Percentiles rank a stretch among this genome's conserved stretches.
phyloP scores from a whole-genome alignment of 2,113 vertebrate genomes.

The Centrocercus urophasianus region DNA sequence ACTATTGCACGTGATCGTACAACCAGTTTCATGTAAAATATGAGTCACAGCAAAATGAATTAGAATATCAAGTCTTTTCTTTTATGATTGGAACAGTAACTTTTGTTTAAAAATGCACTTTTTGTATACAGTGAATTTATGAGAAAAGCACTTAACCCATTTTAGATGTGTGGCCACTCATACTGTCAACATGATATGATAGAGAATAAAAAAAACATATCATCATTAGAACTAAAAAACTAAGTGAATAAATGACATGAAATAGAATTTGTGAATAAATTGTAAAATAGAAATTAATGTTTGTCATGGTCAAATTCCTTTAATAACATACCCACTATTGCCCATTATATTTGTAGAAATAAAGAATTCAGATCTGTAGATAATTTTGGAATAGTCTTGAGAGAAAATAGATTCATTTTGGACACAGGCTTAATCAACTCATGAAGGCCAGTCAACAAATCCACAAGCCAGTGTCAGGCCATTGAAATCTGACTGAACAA shows the following conservation, averaged over 20 bases:
- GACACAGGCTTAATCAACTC: neutral
- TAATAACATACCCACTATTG: fast-evolving
- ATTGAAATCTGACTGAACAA: neutral
- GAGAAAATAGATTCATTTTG: neutral
- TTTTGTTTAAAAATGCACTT: constrained; percentile 5
- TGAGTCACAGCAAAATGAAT: neutral
- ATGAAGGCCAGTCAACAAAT: neutral
- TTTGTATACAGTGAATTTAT: neutral
- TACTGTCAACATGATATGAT: neutral
- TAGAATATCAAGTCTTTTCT: neutral
- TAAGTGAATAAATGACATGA: neutral
- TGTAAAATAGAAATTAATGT: neutral
- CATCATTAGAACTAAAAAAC: neutral
- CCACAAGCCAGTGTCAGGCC: neutral
- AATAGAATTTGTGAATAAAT: neutral
- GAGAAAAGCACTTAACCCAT: neutral
- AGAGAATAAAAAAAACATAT: neutral
- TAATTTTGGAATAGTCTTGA: neutral
- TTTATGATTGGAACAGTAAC: neutral
- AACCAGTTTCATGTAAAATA: neutral
- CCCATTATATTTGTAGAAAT: neutral
- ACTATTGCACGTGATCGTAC: neutral
- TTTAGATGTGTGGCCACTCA: neutral
- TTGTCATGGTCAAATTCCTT: neutral
- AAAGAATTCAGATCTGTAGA: neutral